Percentiles rank a stretch among this genome's conserved stretches.
These are phyloP conservation scores for Lycaena phlaeas DNA, from an alignment of 2,888 invertebrate genomes.

Conservation along the genomic window DNA sequence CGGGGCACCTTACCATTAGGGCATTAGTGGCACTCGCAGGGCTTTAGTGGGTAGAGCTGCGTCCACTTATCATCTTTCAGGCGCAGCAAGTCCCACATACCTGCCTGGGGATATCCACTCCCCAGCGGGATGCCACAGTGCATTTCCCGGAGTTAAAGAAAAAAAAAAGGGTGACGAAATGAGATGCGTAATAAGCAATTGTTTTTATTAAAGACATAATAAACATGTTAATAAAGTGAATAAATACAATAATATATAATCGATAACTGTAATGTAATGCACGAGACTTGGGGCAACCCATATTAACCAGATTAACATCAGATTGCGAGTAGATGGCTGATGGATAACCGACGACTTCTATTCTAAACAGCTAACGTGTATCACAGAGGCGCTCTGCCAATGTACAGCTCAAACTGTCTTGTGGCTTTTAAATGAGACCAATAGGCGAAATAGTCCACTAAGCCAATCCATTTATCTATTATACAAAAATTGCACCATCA, in stretches of 20 bases:
- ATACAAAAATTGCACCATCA: too few relatives aligned
- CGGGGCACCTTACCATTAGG: too few relatives aligned
- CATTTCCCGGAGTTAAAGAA: too few relatives aligned
- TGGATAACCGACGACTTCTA: conserved; percentile 42
- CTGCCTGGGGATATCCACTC: too few relatives aligned
- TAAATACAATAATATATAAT: conserved; percentile 62
- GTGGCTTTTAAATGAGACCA: not conserved
- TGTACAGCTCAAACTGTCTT: conserved; percentile 30
- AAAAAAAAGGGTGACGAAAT: conserved; percentile 19
- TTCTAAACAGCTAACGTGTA: conserved; percentile 51
- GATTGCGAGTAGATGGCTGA: conserved; percentile 34
- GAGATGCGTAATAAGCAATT: conserved; percentile 49
- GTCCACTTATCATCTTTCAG: too few relatives aligned
- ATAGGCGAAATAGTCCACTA: too few relatives aligned
- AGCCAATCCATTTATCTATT: too few relatives aligned
- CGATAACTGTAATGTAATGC: conserved; percentile 46
- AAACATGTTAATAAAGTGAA: conserved; percentile 72
- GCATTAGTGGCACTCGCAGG: too few relatives aligned
- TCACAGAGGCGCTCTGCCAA: conserved; percentile 58
- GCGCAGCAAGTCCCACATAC: too few relatives aligned
- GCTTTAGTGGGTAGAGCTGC: too few relatives aligned
- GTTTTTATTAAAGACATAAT: conserved; percentile 71
- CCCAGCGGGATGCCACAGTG: too few relatives aligned
- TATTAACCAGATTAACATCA: conserved; percentile 29
- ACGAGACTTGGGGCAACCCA: conserved; percentile 47